Percentiles rank a stretch among this genome's conserved stretches.
These are phyloP conservation scores for Chaetodon trifasciatus DNA, from an alignment of 2,797 vertebrate genomes.

Conservation along the genomic window DNA sequence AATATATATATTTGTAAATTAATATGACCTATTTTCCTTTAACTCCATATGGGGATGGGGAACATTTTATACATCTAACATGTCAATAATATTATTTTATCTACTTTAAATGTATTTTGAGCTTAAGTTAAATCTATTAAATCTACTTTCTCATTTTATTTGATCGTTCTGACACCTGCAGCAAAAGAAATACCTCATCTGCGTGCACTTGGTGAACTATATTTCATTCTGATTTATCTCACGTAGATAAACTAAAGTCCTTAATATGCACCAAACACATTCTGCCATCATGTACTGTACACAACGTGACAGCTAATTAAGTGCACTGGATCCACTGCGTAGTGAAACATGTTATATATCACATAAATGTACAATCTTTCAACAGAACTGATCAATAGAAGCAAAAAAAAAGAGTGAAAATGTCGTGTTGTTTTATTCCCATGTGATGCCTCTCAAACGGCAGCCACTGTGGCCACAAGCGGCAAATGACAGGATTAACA, in stretches of 20 bases:
- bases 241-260: neutral
- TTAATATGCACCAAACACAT: neutral
- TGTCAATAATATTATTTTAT: neutral
- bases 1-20: no score
- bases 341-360: no score
- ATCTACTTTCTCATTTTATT: neutral
- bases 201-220: neutral
- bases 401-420: neutral
- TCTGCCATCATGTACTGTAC: no score
- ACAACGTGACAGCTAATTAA: no score
- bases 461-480: neutral
- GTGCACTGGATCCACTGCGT: no score
- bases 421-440: neutral
- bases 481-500: neutral
- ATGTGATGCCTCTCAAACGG: neutral
- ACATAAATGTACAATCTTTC: no score
- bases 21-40: no score
- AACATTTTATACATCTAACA: no score
- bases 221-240: neutral
- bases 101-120: fast-evolving
- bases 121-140: no score
- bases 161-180: neutral
- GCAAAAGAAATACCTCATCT: neutral
- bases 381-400: neutral
- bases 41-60: no score